phyloP scores from a whole-genome alignment of 2,113 vertebrate genomes.

The Calidris pygmaea region DNA sequence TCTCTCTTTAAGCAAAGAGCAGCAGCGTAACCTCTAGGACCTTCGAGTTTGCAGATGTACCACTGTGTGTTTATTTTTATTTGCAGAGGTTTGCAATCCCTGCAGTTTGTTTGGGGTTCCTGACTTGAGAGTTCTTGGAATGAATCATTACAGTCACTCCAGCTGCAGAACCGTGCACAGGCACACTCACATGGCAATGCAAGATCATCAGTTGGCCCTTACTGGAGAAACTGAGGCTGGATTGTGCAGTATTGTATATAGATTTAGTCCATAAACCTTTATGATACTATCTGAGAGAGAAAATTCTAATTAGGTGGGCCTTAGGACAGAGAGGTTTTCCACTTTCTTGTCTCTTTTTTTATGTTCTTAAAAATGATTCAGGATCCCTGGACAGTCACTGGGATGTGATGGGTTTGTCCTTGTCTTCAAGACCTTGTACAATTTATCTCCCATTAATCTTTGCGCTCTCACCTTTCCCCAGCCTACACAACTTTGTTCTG shows the following conservation, averaged over 20 bases:
- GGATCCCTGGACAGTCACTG: background rate
- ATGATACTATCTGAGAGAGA: background rate
- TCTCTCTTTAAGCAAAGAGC: background rate
- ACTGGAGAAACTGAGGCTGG: background rate
- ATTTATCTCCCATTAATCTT: background rate
- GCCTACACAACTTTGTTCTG: background rate
- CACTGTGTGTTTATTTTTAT: background rate
- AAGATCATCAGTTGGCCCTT: no score
- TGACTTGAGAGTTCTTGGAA: background rate
- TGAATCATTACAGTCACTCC: no score
- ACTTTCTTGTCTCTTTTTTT: background rate
- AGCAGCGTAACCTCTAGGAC: background rate
- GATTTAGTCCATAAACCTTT: background rate
- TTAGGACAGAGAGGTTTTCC: background rate
- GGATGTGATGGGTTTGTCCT: background rate
- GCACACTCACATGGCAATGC: background rate
- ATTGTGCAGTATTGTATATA: no score
- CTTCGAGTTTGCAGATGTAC: background rate
- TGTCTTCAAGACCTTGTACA: background rate
- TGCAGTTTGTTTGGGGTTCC: background rate
- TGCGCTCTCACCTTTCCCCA: background rate
- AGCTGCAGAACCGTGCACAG: background rate
- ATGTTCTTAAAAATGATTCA: background rate
- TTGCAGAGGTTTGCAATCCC: background rate
- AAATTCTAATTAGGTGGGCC: background rate